Evolutionary conservation across 1,140 invertebrate species (phyloP).

Genomic region (Drosophila sechellia): DNA sequence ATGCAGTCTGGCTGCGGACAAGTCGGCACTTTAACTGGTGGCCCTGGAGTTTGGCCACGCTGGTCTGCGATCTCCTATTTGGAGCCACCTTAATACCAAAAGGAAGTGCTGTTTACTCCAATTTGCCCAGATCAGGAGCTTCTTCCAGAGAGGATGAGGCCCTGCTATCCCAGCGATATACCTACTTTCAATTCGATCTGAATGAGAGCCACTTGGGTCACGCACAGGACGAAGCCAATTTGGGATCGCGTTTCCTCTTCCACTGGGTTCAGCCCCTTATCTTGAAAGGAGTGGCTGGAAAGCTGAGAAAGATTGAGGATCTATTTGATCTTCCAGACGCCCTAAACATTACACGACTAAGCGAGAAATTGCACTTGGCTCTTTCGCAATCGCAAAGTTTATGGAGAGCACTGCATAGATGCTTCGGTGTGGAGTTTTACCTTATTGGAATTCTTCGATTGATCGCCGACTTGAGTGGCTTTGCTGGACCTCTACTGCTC

Average conservation of each 20-base stretch:
- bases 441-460: slow-evolving; percentile 95
- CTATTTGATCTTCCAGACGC: slow-evolving; percentile 92
- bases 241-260: slow-evolving; percentile 92
- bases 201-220: slow-evolving; percentile 89
- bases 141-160: slow-evolving; percentile 86
- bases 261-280: slow-evolving; percentile 95
- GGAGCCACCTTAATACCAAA: slow-evolving; percentile 88
- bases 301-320: slow-evolving; percentile 91
- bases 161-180: slow-evolving; percentile 81
- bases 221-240: slow-evolving; percentile 91
- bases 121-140: not conserved
- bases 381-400: slow-evolving; percentile 85
- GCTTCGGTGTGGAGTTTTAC: slow-evolving; percentile 95
- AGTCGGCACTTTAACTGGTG: slow-evolving; percentile 84
- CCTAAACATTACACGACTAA: slow-evolving; percentile 64
- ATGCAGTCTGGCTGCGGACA: slow-evolving; percentile 86
- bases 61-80: slow-evolving; percentile 87
- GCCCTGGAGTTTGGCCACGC: slow-evolving; percentile 85
- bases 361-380: slow-evolving; percentile 67
- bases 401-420: slow-evolving; percentile 90
- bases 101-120: slow-evolving; percentile 60
- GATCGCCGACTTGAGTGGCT: slow-evolving; percentile 91
- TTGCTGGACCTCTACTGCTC: slow-evolving; percentile 95
- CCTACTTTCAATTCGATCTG: slow-evolving; percentile 83
- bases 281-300: slow-evolving; percentile 90